These are phyloP conservation scores for Calyptomena viridis DNA, from an alignment of 2,113 vertebrate species.

Conservation along the genomic window DNA sequence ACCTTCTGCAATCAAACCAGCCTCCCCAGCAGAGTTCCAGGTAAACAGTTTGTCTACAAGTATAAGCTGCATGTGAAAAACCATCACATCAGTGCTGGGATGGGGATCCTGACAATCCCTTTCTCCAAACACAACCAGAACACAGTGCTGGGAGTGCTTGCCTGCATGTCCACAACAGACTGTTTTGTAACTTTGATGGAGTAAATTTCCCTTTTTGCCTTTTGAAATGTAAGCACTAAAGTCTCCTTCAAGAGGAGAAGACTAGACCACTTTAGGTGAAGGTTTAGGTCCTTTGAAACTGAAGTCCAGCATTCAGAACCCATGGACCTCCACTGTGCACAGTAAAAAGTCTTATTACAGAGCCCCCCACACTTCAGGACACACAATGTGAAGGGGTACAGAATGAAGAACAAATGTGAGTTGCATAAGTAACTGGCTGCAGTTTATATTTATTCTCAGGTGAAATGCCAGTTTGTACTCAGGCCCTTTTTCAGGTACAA, in stretches of 20 bases:
- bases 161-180: accelerated
- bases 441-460: neutral
- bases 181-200: neutral
- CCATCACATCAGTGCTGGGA: neutral
- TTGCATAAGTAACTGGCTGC: neutral
- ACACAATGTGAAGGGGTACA: neutral
- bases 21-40: neutral
- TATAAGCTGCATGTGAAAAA: neutral
- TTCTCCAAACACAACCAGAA: neutral
- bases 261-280: neutral
- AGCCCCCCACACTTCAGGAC: neutral
- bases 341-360: neutral
- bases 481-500: neutral
- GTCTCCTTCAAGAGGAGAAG: neutral
- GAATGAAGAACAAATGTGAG: neutral
- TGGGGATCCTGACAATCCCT: neutral
- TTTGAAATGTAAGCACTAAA: neutral
- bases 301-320: neutral
- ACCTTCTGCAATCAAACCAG: neutral
- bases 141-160: neutral
- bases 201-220: neutral
- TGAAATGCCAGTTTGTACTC: neutral
- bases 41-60: neutral
- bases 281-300: neutral
- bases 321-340: accelerated